Percentiles rank a stretch among this genome's conserved stretches.
Evolutionary conservation across 1,140 invertebrate genomes (phyloP).

Genomic region (Cotesia vestalis): DNA sequence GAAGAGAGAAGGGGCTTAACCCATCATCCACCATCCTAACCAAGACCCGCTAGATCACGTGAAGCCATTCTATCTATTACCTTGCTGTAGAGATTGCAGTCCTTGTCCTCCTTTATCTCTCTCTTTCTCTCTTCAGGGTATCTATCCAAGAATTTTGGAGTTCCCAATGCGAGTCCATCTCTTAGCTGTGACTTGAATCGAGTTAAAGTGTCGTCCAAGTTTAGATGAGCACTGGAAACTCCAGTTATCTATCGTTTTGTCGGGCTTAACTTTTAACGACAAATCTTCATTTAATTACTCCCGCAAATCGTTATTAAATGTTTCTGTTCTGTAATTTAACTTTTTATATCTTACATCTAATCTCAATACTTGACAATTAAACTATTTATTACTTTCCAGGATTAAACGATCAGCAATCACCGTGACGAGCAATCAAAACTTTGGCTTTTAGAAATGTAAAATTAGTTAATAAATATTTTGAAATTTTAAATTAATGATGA

Average conservation of each 20-base stretch:
- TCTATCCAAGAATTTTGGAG: conserved; percentile 31
- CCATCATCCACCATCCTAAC: conserved; percentile 43
- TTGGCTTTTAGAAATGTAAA: no score
- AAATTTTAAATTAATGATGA: no score
- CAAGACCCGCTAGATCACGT: conserved; percentile 1
- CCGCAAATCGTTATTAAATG: neutral
- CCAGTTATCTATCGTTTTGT: neutral
- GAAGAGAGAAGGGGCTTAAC: conserved; percentile 43
- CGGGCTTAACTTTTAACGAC: no score
- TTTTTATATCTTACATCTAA: no score
- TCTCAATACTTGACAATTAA: no score
- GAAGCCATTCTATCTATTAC: conserved; percentile 16
- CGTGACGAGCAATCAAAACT: no score
- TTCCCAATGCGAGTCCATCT: neutral
- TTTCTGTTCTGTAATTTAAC: no score
- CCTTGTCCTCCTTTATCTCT: conserved; percentile 32
- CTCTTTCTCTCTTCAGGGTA: conserved; percentile 13
- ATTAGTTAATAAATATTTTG: no score
- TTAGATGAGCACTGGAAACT: neutral
- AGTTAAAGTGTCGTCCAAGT: conserved; percentile 10
- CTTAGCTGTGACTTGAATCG: conserved; percentile 10
- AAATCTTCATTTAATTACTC: no score
- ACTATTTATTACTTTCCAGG: no score
- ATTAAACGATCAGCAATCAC: no score
- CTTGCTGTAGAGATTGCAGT: conserved; percentile 16